phyloP scores from a whole-genome alignment of 2,797 vertebrate species.

The Pitangus sulphuratus region DNA sequence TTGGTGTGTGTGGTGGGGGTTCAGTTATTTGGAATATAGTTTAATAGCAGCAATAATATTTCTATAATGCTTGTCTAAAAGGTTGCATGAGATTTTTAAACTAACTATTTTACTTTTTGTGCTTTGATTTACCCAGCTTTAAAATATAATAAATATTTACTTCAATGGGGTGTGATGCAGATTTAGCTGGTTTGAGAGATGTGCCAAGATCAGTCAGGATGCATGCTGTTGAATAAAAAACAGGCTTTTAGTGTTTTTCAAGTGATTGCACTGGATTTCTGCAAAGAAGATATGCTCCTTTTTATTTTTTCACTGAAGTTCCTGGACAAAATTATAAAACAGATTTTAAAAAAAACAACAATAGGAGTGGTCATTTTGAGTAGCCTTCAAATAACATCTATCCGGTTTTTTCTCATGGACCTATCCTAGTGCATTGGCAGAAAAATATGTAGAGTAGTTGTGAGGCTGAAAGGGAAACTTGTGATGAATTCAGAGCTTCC shows the following conservation, averaged over 20 bases:
- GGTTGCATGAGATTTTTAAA: neutral
- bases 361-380: neutral
- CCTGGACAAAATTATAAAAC: neutral
- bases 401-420: neutral
- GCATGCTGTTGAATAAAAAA: slow-evolving; percentile 6
- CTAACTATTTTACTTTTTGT: neutral
- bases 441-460: slow-evolving; percentile 19
- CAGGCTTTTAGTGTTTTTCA: neutral
- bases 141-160: slow-evolving; percentile 48
- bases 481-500: slow-evolving; percentile 47
- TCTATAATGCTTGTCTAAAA: neutral
- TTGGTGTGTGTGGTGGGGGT: neutral
- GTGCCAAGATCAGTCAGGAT: slow-evolving; percentile 22
- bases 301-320: slow-evolving; percentile 4
- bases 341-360: neutral
- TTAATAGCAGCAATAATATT: neutral
- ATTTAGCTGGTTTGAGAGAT: slow-evolving; percentile 11
- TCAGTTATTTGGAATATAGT: neutral
- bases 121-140: neutral
- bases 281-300: neutral
- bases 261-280: neutral
- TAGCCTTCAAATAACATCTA: neutral
- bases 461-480: neutral
- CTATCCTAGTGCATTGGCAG: neutral
- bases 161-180: neutral